phyloP scores from a whole-genome alignment of 2,888 invertebrate species.

The Clunio marinus region DNA sequence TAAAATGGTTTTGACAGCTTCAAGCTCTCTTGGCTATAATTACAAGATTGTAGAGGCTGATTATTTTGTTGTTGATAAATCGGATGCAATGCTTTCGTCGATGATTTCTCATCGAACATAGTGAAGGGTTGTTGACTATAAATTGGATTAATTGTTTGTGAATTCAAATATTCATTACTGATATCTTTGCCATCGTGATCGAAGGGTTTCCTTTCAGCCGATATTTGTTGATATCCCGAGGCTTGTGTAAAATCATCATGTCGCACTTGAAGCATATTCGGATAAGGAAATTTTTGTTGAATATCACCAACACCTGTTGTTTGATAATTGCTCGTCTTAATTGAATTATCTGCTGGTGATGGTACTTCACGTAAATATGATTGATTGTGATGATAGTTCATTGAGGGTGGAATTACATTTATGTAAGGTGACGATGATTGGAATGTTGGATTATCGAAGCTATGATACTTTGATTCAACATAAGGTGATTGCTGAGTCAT shows the following conservation, averaged over 20 bases:
- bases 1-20: constrained; percentile 32
- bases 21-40: constrained; percentile 15
- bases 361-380: constrained; percentile 1
- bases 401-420: not conserved
- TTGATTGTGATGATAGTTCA: constrained; percentile 20
- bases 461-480: not conserved
- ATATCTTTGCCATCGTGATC: constrained; percentile 6
- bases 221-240: not conserved
- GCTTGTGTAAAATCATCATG: not conserved
- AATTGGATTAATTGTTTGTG: constrained; percentile 36
- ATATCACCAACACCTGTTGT: constrained; percentile 14
- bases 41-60: constrained; percentile 28
- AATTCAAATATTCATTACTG: constrained; percentile 27
- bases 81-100: constrained; percentile 2
- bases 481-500: constrained; percentile 9
- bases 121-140: constrained; percentile 24
- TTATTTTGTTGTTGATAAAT: constrained; percentile 8
- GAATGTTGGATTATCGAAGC: constrained; percentile 20
- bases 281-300: constrained; percentile 21
- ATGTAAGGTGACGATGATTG: not conserved
- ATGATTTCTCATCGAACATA: constrained; percentile 15
- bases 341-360: constrained; percentile 23
- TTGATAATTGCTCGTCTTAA: constrained; percentile 32
- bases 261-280: constrained; percentile 1
- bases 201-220: constrained; percentile 15